phyloP scores from a whole-genome alignment of 2,113 vertebrate species.

The Dicaeum eximium region DNA sequence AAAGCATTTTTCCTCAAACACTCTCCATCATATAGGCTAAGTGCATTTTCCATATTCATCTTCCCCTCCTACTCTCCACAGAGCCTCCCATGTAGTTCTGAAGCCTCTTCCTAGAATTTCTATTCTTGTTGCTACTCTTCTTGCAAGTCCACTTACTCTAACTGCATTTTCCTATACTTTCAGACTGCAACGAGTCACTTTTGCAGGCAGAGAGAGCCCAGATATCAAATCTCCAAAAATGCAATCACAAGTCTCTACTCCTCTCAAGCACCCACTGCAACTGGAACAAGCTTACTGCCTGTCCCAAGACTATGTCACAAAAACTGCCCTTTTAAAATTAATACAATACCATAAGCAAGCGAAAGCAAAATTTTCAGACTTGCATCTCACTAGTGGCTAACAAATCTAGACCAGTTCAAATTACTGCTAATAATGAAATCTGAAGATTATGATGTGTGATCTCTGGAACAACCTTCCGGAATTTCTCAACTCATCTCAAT shows the following conservation, averaged over 20 bases:
- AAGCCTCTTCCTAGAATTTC: background rate
- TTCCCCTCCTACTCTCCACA: background rate
- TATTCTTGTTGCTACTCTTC: background rate
- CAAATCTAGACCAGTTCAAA: background rate
- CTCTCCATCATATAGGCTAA: background rate
- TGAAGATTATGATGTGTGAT: background rate
- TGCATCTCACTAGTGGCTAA: background rate
- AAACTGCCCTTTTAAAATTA: background rate
- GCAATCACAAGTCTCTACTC: background rate
- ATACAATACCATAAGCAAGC: fast-evolving
- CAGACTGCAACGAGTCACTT: background rate
- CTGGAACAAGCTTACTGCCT: fast-evolving
- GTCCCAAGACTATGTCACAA: background rate
- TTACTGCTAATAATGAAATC: background rate
- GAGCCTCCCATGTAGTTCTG: background rate
- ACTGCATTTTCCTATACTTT: background rate
- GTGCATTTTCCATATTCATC: background rate
- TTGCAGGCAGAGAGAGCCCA: background rate
- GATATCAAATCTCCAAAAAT: background rate
- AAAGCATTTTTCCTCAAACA: background rate
- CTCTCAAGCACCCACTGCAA: background rate
- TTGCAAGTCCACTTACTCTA: background rate
- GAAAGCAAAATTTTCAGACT: background rate
- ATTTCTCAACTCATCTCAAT: background rate
- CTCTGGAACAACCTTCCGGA: background rate